Evolutionary conservation across 2,797 vertebrate genomes (phyloP).

Genomic region (Rhabdomys pumilio): DNA sequence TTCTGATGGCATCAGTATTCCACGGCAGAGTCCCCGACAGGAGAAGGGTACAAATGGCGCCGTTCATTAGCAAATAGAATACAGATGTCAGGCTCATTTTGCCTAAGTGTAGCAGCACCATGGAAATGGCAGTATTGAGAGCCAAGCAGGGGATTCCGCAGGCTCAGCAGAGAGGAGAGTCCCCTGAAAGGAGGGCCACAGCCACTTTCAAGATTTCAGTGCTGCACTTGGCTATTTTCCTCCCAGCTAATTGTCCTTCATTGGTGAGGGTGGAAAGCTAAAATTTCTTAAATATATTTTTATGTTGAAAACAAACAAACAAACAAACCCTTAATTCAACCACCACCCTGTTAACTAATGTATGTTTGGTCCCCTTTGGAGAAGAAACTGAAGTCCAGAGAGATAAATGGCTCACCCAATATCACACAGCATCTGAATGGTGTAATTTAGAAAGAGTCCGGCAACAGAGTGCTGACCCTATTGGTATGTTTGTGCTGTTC

Average conservation of each 20-base stretch:
- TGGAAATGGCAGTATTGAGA: constrained; percentile 84
- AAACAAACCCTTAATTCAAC: background rate
- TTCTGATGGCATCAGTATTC: constrained; percentile 89
- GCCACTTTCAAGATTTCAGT: constrained; percentile 52
- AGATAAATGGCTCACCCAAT: background rate
- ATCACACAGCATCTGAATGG: background rate
- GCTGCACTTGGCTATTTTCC: fast-evolving
- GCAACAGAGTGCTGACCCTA: background rate
- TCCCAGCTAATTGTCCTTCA: fast-evolving
- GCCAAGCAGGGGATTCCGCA: constrained; percentile 66
- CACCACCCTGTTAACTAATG: background rate
- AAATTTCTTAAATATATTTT: background rate
- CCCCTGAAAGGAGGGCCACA: background rate
- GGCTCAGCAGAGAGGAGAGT: constrained; percentile 37
- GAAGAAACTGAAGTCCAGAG: constrained; percentile 31
- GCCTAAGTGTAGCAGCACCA: constrained; percentile 88
- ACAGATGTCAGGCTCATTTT: constrained; percentile 89
- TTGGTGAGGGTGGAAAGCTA: background rate
- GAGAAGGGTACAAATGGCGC: constrained; percentile 91
- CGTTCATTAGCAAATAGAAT: constrained; percentile 92
- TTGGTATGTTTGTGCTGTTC: background rate
- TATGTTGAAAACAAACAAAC: background rate
- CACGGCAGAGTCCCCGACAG: constrained; percentile 89
- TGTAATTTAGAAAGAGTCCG: background rate
- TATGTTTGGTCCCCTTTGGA: background rate